Conservation (phyloP, 1,140 invertebrate species). For the Ooceraea biroi region DNA sequence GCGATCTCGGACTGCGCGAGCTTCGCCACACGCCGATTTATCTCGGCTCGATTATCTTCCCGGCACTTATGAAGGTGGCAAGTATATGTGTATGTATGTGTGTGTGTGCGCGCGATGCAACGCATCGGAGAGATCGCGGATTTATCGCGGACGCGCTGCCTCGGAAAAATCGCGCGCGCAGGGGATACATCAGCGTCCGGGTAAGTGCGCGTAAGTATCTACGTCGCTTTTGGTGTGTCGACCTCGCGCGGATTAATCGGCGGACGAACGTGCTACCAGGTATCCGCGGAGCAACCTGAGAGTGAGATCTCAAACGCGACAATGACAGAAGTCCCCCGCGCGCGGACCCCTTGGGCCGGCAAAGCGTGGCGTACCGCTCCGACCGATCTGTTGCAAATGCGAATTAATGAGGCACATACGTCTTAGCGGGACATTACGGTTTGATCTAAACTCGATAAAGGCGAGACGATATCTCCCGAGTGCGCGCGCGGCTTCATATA, state of each 20-base stretch:
- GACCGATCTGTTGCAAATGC: slow-evolving; percentile 75
- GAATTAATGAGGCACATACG: slow-evolving; percentile 79
- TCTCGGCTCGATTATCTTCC: slow-evolving; percentile 22
- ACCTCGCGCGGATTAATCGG: slow-evolving; percentile 40
- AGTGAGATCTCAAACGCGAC: slow-evolving; percentile 72
- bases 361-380: slow-evolving; percentile 32
- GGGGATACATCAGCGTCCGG: slow-evolving; percentile 7
- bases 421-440: slow-evolving; percentile 75
- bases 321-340: slow-evolving; percentile 50
- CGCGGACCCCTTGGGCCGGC: slow-evolving; percentile 19
- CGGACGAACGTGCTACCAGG: slow-evolving; percentile 23
- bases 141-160: slow-evolving; percentile 32
- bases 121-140: not conserved
- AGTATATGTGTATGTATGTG: not conserved
- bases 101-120: not conserved
- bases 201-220: slow-evolving; percentile 17
- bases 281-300: slow-evolving; percentile 23
- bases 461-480: slow-evolving; percentile 67
- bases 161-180: not conserved
- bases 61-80: not conserved
- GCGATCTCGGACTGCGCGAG: not conserved
- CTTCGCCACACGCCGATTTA: not conserved
- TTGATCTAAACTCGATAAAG: slow-evolving; percentile 80
- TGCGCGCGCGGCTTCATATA: slow-evolving; percentile 56
- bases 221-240: slow-evolving; percentile 42